A percentile compares a stretch with the other conserved stretches of the same genome.
These are phyloP conservation scores for Sebastes trivittatus DNA, from an alignment of 2,797 vertebrate species.

Conservation along the genomic window DNA sequence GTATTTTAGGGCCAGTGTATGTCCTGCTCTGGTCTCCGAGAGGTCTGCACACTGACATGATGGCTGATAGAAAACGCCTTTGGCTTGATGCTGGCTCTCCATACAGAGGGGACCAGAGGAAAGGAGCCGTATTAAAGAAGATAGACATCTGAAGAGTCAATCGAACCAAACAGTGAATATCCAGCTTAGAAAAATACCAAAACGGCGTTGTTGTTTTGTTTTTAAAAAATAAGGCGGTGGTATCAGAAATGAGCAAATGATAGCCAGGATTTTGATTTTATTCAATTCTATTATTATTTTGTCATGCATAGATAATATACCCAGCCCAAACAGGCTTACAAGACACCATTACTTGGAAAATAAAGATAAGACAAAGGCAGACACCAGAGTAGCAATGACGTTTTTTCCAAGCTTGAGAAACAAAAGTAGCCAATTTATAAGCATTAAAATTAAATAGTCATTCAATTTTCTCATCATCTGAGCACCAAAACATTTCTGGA, in stretches of 20 bases:
- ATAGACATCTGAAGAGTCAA: conserved; percentile 43
- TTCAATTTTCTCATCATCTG: too few species aligned
- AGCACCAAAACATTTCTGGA: too few species aligned
- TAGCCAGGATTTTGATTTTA: background rate
- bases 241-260: background rate
- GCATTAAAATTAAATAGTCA: too few species aligned
- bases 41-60: conserved; percentile 78
- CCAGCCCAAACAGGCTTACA: too few species aligned
- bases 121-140: conserved; percentile 25
- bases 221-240: background rate
- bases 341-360: too few species aligned
- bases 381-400: too few species aligned
- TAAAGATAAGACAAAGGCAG: too few species aligned
- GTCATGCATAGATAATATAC: too few species aligned
- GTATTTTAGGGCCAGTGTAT: conserved; percentile 81
- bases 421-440: too few species aligned
- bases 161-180: conserved; percentile 23
- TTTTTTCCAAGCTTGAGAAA: too few species aligned
- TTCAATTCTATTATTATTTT: too few species aligned
- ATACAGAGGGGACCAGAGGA: background rate
- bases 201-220: conserved; percentile 2
- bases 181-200: conserved; percentile 15
- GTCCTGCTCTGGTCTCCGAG: conserved; percentile 79
- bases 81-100: conserved; percentile 71
- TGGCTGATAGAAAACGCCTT: conserved; percentile 77